Conservation (phyloP, 2,797 vertebrate species). For the Masticophis lateralis region DNA sequence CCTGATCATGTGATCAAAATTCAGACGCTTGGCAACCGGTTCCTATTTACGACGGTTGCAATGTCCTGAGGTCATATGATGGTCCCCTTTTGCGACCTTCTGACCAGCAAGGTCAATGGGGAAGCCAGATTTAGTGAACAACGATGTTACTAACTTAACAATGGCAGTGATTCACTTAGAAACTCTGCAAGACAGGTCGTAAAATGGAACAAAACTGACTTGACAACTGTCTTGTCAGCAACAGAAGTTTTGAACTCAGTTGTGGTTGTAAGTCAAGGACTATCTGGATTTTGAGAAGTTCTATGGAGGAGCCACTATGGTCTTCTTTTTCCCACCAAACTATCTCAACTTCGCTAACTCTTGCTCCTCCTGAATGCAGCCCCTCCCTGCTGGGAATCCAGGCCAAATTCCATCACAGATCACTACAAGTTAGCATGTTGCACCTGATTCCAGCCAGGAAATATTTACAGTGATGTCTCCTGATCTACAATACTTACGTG, state of each 20-base stretch:
- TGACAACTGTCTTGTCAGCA: not conserved
- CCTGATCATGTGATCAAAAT: not conserved
- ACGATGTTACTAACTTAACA: no score
- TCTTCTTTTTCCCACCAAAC: not conserved
- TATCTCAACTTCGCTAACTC: not conserved
- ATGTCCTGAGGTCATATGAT: not conserved
- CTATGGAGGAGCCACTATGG: not conserved
- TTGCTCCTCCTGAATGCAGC: not conserved
- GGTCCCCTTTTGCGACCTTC: not conserved
- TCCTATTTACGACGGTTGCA: not conserved
- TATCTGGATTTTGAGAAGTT: not conserved
- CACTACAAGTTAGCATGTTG: not conserved
- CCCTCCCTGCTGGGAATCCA: not conserved
- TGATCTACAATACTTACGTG: slow-evolving; percentile 82
- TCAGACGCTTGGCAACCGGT: not conserved
- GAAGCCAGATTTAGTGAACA: not conserved
- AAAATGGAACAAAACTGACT: not conserved
- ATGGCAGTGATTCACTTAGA: not conserved
- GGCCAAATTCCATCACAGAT: not conserved
- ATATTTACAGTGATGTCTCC: not conserved
- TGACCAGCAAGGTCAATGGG: not conserved
- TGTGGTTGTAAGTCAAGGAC: not conserved
- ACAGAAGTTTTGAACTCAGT: not conserved
- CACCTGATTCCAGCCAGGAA: not conserved
- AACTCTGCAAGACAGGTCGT: not conserved